Base-by-base conservation (phyloP, 1,140 invertebrate genomes). In the Brachionus calyciflorus region DNA sequence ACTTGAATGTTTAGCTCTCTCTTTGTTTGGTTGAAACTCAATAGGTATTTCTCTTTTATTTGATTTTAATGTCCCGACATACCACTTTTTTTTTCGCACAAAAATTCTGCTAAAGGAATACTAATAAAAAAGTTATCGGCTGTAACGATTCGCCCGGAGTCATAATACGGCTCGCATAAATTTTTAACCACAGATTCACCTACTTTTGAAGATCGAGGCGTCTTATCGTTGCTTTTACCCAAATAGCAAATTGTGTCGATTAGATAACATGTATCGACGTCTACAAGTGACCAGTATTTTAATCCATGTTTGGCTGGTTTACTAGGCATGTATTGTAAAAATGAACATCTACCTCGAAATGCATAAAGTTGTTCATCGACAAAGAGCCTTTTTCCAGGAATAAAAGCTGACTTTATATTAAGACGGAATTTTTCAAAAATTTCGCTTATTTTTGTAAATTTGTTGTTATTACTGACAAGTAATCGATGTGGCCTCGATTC, bases 61-160 rank as follows among this genome's bases (percentile, higher is more conserved):
- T 26, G 17, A 44, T 44, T 44, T 44, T 1, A 65, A 7, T 24
- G 40, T 44, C 19, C 60, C 60, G 33, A 26, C 12, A 65, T 19
- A 65, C 9, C 17, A 9, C 21, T 44, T 65, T 24, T 5, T 65
- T 44, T 44, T 26, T 44, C 7, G 7, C 28, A 44, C 24, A 65
- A 44, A 24, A 44, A 14, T 65, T 65, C 37, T 12, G 37, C 7
- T 19, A 63, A 63, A 26, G 10, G 30, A 21, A 63, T 37, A 63
- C n/a, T 44, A 21, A 19, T 44, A 65, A 65, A 65, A 65, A 44
- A 65, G 33, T 44, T 41, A 44, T 65, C 60, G 24, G 21, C 17
- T 44, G 60, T 65, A 24, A 65, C 19, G 4, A 41, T 21, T 19
- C 33, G 57, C 2, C 57, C 33, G 9, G 3, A 12, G 2, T 28